Base-by-base conservation (phyloP, 2,888 invertebrate genomes). In the Lasioglossum calceatum region DNA sequence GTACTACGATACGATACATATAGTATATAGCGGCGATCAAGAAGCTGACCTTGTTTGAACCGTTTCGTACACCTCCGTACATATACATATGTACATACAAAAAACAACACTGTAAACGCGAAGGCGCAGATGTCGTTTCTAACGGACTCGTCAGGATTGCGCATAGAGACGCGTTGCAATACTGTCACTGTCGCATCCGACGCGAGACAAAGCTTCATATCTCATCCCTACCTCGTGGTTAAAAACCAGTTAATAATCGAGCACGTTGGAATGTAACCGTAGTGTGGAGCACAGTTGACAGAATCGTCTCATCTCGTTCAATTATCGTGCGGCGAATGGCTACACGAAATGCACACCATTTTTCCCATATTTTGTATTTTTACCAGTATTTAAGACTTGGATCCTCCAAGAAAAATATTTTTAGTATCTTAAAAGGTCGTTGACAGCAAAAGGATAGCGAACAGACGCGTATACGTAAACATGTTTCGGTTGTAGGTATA, bases 141-240 rank as follows among this genome's bases (percentile, higher is more conserved):
- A 79, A 70, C 42, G 64, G 19, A 14, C 23, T 61, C 8, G 61
- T 14, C 32, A 27, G 32, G 64, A 19, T 76, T 54, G 36, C 50
- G 73, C 73, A 23, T 12, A 7, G 79, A 79, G 50, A 44, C 75
- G 79, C 50, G 64, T 39, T 44, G 79, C 72, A 50, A n/a, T 61
- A 80, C 86, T 86, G 86, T 39, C 71, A 80, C 86, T 86, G 86
- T 39, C 71, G 58, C 54, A 47, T 58, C 61, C 27, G 32, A 47
- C 73, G 54, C 36, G 7, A 79, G 76, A 84, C 79, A 82, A 78
- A 75, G 78, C 54, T 71, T 86, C 77, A 44, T 85, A 81, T 73
- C 44, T 64, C 86, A 50, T 86, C 86, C 77, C 80, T 74, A 50
- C 70, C 50, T 50, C 23, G 19, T 54, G 36, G 50, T 77, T 86